Base-by-base conservation (phyloP, 1,140 invertebrate genomes). In the Ganaspis sp. region DNA sequence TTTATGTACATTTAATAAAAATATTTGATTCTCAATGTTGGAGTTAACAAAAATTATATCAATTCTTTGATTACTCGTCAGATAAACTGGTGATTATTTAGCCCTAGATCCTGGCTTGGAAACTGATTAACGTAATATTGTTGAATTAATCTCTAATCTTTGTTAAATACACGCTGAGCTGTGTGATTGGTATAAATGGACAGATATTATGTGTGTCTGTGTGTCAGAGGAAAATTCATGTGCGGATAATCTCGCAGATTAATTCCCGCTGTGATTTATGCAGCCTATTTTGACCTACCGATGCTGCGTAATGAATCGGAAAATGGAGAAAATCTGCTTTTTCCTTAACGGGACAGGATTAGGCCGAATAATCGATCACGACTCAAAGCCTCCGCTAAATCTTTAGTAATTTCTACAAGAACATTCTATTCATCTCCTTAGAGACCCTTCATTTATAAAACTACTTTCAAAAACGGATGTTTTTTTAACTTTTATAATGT, bases 71-170 rank as follows among this genome's bases (percentile, higher is more conserved):
- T 17, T 49, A 49, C 17, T 49, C 45, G 17, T 49, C 45, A 49
- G 45, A 49, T 17, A 17, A 49, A 49, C 17, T 49, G n/a, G n/a
- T n/a, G 15, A 49, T 49, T 49, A 49, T 49, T 49, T 49, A 49
- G n/a, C 45, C 45, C 45, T 49, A 49, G 45, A 45, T 49, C 45
- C 15, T 49, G 12, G 45, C 45, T 49, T 5, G 45, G 17, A 49
- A 49, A 49, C 45, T 49, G 45, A 49, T 49, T 49, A 49, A 49
- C 45, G 45, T 49, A 49, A 49, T 49, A 49, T 49, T 17, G 45
- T 49, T n/a, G 45, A n/a, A 49, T 49, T 49, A 49, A 49, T 49
- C 45, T 49, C 45, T 49, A 49, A 49, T 64, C 9, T 64, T 64
- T n/a, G 23, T 64, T 64, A 26, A 29, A 29, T 5, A 64, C 19